These are phyloP conservation scores for Coleophora flavipennella DNA, from an alignment of 2,888 invertebrate species.

Conservation along the genomic window DNA sequence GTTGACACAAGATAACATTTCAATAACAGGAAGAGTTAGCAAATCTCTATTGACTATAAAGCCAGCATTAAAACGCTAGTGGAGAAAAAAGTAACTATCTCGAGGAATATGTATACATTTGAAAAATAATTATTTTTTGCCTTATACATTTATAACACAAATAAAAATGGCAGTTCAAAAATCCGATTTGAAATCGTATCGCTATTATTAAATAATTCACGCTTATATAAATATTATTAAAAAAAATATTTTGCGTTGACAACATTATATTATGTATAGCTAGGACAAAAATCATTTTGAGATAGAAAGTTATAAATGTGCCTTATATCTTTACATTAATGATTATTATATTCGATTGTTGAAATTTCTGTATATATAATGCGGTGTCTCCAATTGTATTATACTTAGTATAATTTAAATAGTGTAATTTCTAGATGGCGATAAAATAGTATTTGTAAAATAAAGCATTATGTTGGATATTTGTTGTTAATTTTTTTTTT, in stretches of 20 bases:
- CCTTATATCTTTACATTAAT: slow-evolving; percentile 60
- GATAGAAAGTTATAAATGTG: slow-evolving; percentile 65
- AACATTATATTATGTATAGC: slow-evolving; percentile 17
- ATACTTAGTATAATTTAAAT: slow-evolving; percentile 48
- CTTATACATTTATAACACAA: too few relatives aligned
- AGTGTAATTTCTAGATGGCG: slow-evolving; percentile 49
- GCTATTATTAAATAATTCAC: too few relatives aligned
- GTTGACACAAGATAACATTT: too few relatives aligned
- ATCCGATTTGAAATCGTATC: too few relatives aligned
- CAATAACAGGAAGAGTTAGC: too few relatives aligned
- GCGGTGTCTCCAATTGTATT: slow-evolving; percentile 62
- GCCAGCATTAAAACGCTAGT: too few relatives aligned
- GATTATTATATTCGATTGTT: slow-evolving; percentile 58
- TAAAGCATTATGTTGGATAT: slow-evolving; percentile 73
- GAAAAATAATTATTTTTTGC: too few relatives aligned
- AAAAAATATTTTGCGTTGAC: slow-evolving; percentile 7
- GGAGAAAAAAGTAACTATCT: too few relatives aligned
- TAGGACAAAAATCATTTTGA: slow-evolving; percentile 31
- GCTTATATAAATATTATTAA: too few relatives aligned
- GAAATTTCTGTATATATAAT: slow-evolving; percentile 66
- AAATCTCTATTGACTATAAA: too few relatives aligned
- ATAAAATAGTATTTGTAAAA: slow-evolving; percentile 68
- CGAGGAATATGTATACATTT: too few relatives aligned
- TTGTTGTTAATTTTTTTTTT: slow-evolving; percentile 28
- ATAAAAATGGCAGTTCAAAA: too few relatives aligned